phyloP scores from a whole-genome alignment of 2,113 vertebrate genomes.

The Crotalus tigris region DNA sequence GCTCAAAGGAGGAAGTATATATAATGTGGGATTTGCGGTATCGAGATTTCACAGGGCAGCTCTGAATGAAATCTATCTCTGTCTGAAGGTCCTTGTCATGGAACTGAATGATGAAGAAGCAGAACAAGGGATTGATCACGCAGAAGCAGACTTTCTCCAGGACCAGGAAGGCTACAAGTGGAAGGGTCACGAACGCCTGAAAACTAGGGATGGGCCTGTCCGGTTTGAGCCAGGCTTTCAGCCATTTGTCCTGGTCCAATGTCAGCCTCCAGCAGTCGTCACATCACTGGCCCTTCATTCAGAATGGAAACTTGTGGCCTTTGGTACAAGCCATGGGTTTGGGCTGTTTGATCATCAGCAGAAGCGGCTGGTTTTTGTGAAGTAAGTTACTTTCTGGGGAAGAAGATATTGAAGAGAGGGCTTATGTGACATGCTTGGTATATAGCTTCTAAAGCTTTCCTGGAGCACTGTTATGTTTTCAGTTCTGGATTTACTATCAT shows the following conservation, averaged over 20 bases:
- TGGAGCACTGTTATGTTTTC: not conserved
- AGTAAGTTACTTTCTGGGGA: conserved; percentile 72
- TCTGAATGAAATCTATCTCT: not conserved
- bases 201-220: conserved; percentile 81
- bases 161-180: conserved; percentile 96
- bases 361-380: conserved; percentile 84
- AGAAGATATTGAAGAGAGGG: not conserved
- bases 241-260: conserved; percentile 91
- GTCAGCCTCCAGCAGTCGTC: conserved; percentile 94
- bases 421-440: not conserved
- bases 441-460: not conserved
- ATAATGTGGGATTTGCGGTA: not conserved
- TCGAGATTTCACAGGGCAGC: not conserved
- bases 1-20: not conserved
- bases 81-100: conserved; percentile 84
- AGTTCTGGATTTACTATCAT: not conserved
- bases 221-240: conserved; percentile 92
- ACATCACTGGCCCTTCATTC: conserved; percentile 93
- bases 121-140: conserved; percentile 81
- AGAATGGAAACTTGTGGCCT: conserved; percentile 95
- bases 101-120: conserved; percentile 93
- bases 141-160: conserved; percentile 89
- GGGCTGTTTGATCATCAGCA: conserved; percentile 94
- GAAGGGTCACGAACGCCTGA: conserved; percentile 92
- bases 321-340: conserved; percentile 96